Base-by-base conservation (phyloP, 2,888 invertebrate genomes). In the Parelbella ahira region DNA sequence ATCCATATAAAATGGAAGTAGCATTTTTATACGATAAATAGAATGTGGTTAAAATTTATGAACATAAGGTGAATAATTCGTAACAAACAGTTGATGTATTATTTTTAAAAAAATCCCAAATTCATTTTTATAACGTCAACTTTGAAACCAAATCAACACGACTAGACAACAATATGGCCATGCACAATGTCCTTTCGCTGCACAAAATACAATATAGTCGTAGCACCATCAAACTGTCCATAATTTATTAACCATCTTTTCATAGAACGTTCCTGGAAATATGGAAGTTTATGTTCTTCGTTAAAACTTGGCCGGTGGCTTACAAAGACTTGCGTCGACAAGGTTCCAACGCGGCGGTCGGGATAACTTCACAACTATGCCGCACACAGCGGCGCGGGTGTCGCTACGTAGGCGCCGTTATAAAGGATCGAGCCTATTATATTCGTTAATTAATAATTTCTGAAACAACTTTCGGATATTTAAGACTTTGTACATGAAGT, bases 251-350 rank as follows among this genome's bases (percentile, higher is more conserved):
- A 43, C 28, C 39, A 6, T 12, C 25, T 24, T 25, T 27, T 18
- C 21, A 27, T 33, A 13, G 15, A 29, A 6, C 19, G 21, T 28
- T 21, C 21, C 13, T 24, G 27, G 23, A 15, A 41, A 32, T 41
- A 33, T 43, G 23, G 29, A 36, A 36, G 34, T 43, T 36, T 21
- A 36, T 19, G 29, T 27, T 43, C 28, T 42, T 42, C 42, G 36
- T 42, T 36, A 18, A 23, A 42, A 42, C 21, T 42, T 36, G 6
- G 23, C 15, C 28, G 9, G n/a, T 24, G 21, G 25, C 20, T 42
- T n/a, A 20, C 15, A 24, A 34, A 24, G 45, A 8, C 11, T 34
- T 32, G 38, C 44, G 24, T 37, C 33, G 47, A 47, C 41, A 44
- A 25, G 39, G 44, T 44, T 29, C 27, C 23, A 21, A 24, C 6